phyloP scores from a whole-genome alignment of 2,113 vertebrate species.

The Desmodus rotundus region DNA sequence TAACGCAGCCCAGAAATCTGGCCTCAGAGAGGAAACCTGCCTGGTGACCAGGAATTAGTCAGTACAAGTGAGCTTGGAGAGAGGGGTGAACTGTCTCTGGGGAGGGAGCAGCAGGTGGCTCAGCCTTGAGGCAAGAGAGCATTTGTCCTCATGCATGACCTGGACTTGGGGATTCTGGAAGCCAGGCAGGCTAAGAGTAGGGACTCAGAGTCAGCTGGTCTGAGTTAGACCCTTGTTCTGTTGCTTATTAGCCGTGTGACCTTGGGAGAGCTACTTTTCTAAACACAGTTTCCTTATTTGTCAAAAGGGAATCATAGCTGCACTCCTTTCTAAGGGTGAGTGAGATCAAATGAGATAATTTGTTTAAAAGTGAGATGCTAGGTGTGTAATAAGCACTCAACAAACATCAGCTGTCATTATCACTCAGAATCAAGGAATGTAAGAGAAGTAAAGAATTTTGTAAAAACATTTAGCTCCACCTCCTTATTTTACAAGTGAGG shows the following conservation, averaged over 20 bases:
- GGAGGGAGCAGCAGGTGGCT: neutral
- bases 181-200: neutral
- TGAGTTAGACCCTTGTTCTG: neutral
- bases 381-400: neutral
- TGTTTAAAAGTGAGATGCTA: neutral
- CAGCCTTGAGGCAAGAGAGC: neutral
- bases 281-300: neutral
- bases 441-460: neutral
- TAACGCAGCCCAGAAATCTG: neutral
- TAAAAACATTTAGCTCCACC: neutral
- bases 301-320: neutral
- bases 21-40: neutral
- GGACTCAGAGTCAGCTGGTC: neutral
- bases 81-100: neutral
- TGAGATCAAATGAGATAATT: neutral
- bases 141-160: neutral
- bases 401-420: neutral
- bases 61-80: neutral
- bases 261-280: neutral
- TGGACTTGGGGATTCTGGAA: neutral
- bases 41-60: neutral
- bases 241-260: neutral
- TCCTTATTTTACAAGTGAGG: neutral
- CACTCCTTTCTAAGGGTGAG: neutral
- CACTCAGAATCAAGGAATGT: neutral